Base-by-base conservation (phyloP, 2,113 vertebrate genomes). In the Psilopogon haemacephalus region DNA sequence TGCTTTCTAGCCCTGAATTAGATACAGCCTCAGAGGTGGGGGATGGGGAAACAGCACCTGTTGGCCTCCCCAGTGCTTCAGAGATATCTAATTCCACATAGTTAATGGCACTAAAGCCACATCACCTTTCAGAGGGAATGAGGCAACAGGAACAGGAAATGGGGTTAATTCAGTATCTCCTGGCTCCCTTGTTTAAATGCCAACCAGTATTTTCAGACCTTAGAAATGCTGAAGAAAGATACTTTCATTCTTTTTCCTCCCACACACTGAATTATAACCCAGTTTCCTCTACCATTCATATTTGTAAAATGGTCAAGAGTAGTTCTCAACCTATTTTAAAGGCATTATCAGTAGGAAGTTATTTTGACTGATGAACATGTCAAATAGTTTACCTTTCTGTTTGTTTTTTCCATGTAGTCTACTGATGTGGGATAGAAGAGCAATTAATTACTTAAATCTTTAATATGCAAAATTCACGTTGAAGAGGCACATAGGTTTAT, bases 191-290 rank as follows among this genome's bases (percentile, higher is more conserved):
- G 6, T 65, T 82, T 62, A 44, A 76, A 75, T 75, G 15, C 3
- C 26, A 72, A 1, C 12, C 72, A 44, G 3, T 87, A 24, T 21
- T 78, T 84, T 58, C 14, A 28, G 40, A 58, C 33, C 67, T 83
- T 23, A 7, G 16, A 52, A 64, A 38, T 56, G 5, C 15, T 73
- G 6, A 56, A 4, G 55, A 59, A 52, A 48, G 15, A 42, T 71
- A 74, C 68, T 81, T 79, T 28, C 3, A 59, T 83, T n/a, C 0
- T 14, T 35, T 58, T 11, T 4, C 3, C 3, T 5, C 4, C 2
- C 11, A 1, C 23, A 2, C 12, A 32, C 4, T 26, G 48, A 48
- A 40, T 62, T 81, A 79, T 69, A 6, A 59, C 9, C 1, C 8
- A 9, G 37, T 89, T 89, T 85, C 75, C 20, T 60, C 79, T 69